Evolutionary conservation across 2,888 invertebrate genomes (phyloP).

Genomic region (Frankliniella fusca): DNA sequence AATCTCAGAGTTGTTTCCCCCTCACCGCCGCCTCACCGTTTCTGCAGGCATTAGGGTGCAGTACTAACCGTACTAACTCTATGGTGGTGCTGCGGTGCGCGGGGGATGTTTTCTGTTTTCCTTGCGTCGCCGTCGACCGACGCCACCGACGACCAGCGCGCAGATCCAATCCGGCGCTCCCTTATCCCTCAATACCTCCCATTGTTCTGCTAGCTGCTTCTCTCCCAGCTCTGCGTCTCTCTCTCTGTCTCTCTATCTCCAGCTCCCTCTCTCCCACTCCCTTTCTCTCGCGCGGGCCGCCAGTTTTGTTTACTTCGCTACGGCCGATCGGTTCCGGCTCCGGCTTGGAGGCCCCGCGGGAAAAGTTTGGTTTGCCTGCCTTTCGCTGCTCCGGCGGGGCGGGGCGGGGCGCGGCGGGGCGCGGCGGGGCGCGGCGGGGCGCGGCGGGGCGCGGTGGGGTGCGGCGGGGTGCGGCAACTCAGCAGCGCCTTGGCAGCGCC

Average conservation of each 20-base stretch:
- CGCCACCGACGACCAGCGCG: not conserved
- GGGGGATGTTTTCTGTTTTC: not conserved
- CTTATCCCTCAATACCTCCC: conserved; percentile 4
- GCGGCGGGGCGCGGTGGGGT: too few relatives aligned
- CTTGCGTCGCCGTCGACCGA: not conserved
- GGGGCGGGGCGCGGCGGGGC: not conserved
- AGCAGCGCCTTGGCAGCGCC: too few relatives aligned
- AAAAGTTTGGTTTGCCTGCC: not conserved
- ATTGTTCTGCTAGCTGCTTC: not conserved
- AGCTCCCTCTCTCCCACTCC: too few relatives aligned
- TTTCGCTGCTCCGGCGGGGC: not conserved
- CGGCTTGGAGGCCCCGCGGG: not conserved
- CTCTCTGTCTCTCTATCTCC: too few relatives aligned
- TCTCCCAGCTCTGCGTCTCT: too few relatives aligned
- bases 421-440: not conserved
- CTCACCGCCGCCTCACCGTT: too few relatives aligned
- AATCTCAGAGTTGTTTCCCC: too few relatives aligned
- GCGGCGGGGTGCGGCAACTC: too few relatives aligned
- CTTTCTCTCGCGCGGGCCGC: not conserved
- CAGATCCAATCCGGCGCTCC: not conserved
- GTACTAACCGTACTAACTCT: too few relatives aligned
- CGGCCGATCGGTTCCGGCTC: conserved; percentile 4
- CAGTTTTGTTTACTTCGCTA: conserved; percentile 7
- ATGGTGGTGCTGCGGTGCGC: not conserved
- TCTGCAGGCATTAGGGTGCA: too few relatives aligned